Percentiles rank a stretch among this genome's conserved stretches.
Evolutionary conservation across 2,888 invertebrate species (phyloP).

Genomic region (Pachycephus smyrnensis): DNA sequence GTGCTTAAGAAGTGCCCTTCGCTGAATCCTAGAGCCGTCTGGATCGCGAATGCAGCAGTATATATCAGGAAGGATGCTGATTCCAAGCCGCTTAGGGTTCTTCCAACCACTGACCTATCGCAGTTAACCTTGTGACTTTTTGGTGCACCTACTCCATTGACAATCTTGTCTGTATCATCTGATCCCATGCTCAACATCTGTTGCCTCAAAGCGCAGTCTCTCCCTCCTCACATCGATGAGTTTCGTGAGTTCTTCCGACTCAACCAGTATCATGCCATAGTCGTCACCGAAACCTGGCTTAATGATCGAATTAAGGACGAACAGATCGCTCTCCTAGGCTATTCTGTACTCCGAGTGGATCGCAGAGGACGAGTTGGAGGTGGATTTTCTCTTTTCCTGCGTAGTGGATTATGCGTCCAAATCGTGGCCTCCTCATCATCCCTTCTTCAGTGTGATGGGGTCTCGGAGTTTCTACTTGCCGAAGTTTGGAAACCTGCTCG

Average conservation of each 20-base stretch:
- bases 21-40: constrained; percentile 3
- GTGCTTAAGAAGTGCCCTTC: constrained; percentile 5
- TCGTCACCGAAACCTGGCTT: constrained; percentile 9
- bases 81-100: background rate
- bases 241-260: constrained; percentile 8
- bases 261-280: constrained; percentile 4
- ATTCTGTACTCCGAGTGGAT: background rate
- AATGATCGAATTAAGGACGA: background rate
- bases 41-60: background rate
- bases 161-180: too few species aligned
- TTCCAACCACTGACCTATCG: background rate
- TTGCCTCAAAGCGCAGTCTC: constrained; percentile 2
- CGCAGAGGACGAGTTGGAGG: constrained; percentile 4
- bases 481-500: background rate
- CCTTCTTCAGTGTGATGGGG: background rate
- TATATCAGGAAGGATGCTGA: background rate
- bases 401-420: background rate
- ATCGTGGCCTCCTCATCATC: constrained; percentile 1
- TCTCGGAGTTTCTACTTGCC: constrained; percentile 5
- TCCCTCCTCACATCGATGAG: background rate
- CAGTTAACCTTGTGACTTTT: background rate
- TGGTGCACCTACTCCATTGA: background rate
- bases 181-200: background rate
- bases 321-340: background rate
- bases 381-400: constrained; percentile 7